A percentile compares a stretch with the other conserved stretches of the same genome.
Evolutionary conservation across 1,140 invertebrate species (phyloP).

Genomic region (Nixonia krombeini): DNA sequence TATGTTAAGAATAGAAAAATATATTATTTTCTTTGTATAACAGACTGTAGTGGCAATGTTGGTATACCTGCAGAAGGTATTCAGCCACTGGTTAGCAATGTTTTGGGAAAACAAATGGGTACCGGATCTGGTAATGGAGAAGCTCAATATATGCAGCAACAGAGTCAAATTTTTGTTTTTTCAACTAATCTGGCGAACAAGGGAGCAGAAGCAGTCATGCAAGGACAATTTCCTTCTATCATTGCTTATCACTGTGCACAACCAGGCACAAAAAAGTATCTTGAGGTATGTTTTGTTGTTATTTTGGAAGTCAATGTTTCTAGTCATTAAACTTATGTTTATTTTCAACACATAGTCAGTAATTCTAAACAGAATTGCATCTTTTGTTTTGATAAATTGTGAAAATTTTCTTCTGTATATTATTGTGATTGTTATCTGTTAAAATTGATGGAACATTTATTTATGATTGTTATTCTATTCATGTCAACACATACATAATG

Average conservation of each 20-base stretch:
- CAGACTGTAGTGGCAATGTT: conserved; percentile 59
- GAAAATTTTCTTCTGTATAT: no score
- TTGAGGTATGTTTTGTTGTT: conserved; percentile 78
- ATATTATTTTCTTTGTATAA: conserved; percentile 9
- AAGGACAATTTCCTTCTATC: conserved; percentile 91
- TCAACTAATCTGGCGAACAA: conserved; percentile 94
- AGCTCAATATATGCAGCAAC: conserved; percentile 92
- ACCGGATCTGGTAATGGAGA: conserved; percentile 77
- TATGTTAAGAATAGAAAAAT: no score
- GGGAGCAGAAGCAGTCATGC: conserved; percentile 91
- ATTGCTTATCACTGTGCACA: conserved; percentile 96
- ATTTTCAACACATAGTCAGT: no score
- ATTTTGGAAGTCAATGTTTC: neutral
- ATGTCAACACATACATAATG: no score
- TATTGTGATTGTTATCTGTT: no score
- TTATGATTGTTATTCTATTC: no score
- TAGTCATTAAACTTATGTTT: no score
- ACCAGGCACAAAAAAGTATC: conserved; percentile 93
- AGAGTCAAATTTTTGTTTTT: conserved; percentile 98
- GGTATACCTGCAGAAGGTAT: conserved; percentile 73
- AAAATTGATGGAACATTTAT: no score
- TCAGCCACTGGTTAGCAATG: conserved; percentile 82
- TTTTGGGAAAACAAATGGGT: conserved; percentile 84
- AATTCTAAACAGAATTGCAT: no score
- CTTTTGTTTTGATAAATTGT: no score